These are phyloP conservation scores for Danio choprae DNA, from an alignment of 2,797 vertebrate species.

Conservation along the genomic window DNA sequence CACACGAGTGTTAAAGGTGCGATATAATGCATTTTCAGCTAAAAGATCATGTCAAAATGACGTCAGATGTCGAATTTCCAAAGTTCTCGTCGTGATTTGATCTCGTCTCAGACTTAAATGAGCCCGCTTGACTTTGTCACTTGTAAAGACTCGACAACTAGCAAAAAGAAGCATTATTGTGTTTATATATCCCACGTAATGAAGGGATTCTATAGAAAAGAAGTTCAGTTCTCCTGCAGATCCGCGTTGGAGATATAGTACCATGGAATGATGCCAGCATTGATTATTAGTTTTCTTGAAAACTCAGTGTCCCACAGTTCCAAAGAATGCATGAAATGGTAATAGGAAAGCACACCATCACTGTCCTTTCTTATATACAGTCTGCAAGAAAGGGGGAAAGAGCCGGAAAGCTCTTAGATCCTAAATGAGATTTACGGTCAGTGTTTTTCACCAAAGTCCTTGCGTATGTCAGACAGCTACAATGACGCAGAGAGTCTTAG, in stretches of 20 bases:
- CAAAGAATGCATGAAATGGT: constrained; percentile 35
- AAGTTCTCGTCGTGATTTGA: background rate
- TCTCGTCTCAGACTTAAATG: background rate
- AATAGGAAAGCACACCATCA: constrained; percentile 25
- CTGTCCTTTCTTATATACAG: constrained; percentile 26
- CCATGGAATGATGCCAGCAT: constrained; percentile 39
- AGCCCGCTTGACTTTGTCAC: constrained; percentile 4
- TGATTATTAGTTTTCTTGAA: constrained; percentile 36
- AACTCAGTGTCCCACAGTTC: constrained; percentile 13
- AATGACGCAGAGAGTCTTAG: constrained; percentile 15
- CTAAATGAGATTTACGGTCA: constrained; percentile 22
- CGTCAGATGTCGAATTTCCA: background rate
- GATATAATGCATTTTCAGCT: background rate
- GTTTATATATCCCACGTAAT: constrained; percentile 16
- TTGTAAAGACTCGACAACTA: constrained; percentile 11
- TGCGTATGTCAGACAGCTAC: constrained; percentile 24
- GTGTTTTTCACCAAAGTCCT: constrained; percentile 38
- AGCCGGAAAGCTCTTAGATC: constrained; percentile 37
- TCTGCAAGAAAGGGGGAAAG: constrained; percentile 33
- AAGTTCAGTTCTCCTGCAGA: constrained; percentile 21
- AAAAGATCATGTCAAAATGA: background rate
- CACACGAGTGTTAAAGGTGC: background rate
- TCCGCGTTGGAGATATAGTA: constrained; percentile 37
- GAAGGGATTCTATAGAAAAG: constrained; percentile 2
- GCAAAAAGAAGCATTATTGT: background rate